phyloP scores from a whole-genome alignment of 1,140 invertebrate genomes.

The Drosophila aff. region DNA sequence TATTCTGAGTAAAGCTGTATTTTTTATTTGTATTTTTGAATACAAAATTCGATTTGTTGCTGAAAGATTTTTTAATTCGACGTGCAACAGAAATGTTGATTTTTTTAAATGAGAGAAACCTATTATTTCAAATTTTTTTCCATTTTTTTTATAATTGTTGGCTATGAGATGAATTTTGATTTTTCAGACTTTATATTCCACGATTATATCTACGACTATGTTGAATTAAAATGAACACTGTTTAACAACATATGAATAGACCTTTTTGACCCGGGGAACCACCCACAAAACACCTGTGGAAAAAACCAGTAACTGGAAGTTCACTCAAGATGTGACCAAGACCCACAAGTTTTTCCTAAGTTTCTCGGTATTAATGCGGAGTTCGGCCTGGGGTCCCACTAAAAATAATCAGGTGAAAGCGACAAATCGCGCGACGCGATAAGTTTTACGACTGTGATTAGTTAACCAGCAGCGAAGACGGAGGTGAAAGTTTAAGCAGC shows the following conservation, averaged over 20 bases:
- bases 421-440: slow-evolving; percentile 38
- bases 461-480: slow-evolving; percentile 49
- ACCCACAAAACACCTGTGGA: background rate
- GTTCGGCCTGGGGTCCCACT: slow-evolving; percentile 5
- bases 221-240: background rate
- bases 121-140: background rate
- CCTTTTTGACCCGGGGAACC: background rate
- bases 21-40: no score
- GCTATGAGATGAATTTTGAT: background rate
- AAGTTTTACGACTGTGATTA: slow-evolving; percentile 48
- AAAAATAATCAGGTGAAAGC: slow-evolving; percentile 62
- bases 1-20: no score
- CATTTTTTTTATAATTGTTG: background rate
- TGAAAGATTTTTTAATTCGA: no score
- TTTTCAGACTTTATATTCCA: background rate
- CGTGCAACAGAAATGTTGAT: no score
- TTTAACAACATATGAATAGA: background rate
- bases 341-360: background rate
- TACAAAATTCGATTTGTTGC: no score
- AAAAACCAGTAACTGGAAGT: slow-evolving; percentile 5
- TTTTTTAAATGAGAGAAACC: no score
- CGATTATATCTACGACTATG: background rate
- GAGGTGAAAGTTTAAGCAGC: slow-evolving; percentile 71
- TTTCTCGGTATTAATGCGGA: background rate
- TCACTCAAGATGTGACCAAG: background rate